These are phyloP conservation scores for Pyrocoelia pectoralis DNA, from an alignment of 2,888 invertebrate species.

Conservation along the genomic window DNA sequence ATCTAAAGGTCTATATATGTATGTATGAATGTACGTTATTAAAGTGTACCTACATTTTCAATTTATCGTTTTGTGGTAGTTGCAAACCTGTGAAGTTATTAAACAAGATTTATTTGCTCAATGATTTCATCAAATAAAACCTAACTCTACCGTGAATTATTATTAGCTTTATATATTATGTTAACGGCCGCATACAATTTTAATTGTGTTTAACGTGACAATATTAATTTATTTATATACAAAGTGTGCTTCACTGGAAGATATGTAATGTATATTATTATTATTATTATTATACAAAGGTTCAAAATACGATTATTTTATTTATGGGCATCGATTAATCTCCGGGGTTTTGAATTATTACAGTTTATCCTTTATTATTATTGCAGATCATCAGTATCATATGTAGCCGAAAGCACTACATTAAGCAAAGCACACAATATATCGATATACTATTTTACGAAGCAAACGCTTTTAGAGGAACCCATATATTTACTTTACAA, in stretches of 20 bases:
- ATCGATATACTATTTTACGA: background rate
- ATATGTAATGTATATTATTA: background rate
- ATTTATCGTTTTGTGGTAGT: background rate
- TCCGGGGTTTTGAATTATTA: constrained; percentile 4
- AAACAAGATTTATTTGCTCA: background rate
- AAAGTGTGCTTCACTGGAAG: background rate
- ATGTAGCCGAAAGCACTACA: constrained; percentile 6
- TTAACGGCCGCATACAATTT: no score
- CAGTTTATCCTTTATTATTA: constrained; percentile 9
- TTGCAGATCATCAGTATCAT: constrained; percentile 9
- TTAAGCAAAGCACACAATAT: constrained; percentile 8
- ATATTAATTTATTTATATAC: background rate
- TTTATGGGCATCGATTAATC: constrained; percentile 3
- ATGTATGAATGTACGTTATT: background rate
- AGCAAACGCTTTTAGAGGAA: background rate
- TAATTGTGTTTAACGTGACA: background rate
- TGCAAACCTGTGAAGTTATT: background rate
- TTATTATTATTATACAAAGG: background rate
- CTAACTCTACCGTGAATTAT: background rate
- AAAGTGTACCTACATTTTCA: background rate
- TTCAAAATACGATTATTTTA: background rate
- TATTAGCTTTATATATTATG: background rate
- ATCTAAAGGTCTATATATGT: background rate
- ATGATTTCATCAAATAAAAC: background rate
- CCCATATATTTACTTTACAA: background rate